phyloP scores from a whole-genome alignment of 2,797 vertebrate genomes.

The Decapterus maruadsi region DNA sequence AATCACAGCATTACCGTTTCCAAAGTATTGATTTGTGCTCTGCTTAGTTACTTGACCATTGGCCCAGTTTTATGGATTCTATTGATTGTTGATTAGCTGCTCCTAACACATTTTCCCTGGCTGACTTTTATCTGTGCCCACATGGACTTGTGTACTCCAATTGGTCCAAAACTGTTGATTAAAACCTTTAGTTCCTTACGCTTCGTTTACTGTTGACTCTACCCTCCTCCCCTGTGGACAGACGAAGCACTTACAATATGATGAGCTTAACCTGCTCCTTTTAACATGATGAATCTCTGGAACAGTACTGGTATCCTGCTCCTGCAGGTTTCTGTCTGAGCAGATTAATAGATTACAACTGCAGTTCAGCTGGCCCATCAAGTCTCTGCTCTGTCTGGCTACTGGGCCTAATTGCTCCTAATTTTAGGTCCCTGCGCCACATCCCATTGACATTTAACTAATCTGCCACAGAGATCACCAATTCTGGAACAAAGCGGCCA shows the following conservation, averaged over 20 bases:
- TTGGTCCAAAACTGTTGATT: background rate
- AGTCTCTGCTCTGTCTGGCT: slow-evolving; percentile 55
- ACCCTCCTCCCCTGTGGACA: background rate
- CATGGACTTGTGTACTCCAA: slow-evolving; percentile 6
- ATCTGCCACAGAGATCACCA: slow-evolving; percentile 41
- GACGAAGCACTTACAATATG: background rate
- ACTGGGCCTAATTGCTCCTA: slow-evolving; percentile 72
- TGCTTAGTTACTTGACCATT: slow-evolving; percentile 56
- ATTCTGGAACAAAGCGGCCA: slow-evolving; percentile 46
- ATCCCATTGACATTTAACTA: slow-evolving; percentile 61
- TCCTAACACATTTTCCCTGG: slow-evolving; percentile 17
- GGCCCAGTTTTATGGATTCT: slow-evolving; percentile 54
- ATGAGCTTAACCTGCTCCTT: slow-evolving; percentile 46
- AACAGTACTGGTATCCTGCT: slow-evolving; percentile 24
- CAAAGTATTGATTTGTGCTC: slow-evolving; percentile 54
- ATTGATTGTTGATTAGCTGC: slow-evolving; percentile 42
- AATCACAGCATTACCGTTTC: slow-evolving; percentile 26
- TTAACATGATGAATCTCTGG: slow-evolving; percentile 44
- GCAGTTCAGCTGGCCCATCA: slow-evolving; percentile 54
- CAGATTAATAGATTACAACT: slow-evolving; percentile 64
- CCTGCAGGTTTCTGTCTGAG: slow-evolving; percentile 31
- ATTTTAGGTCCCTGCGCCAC: slow-evolving; percentile 68
- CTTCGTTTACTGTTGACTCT: background rate
- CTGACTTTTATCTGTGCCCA: background rate
- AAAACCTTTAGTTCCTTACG: background rate